A percentile compares a stretch with the other conserved stretches of the same genome.
Conservation (phyloP, 2,113 vertebrate genomes). For the Zosterops borbonicus region DNA sequence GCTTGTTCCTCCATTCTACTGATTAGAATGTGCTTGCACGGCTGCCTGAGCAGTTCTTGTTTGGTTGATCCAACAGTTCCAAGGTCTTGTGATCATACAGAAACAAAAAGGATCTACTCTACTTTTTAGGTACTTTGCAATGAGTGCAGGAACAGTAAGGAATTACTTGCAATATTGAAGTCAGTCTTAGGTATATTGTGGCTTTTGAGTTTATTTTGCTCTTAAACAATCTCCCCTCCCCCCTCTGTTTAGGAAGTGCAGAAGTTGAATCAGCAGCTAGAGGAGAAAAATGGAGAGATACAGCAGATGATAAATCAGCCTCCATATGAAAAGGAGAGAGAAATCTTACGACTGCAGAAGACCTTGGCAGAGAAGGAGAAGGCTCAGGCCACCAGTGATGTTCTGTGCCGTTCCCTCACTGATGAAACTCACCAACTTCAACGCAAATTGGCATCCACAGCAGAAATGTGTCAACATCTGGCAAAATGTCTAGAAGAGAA, state of each 20-base stretch:
- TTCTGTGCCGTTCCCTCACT: conserved; percentile 84
- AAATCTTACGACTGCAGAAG: conserved; percentile 76
- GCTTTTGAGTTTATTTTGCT: background rate
- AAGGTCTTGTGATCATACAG: background rate
- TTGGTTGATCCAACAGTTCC: background rate
- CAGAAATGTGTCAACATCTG: conserved; percentile 90
- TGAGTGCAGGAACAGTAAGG: background rate
- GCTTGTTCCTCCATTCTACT: background rate
- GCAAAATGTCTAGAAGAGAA: conserved; percentile 79
- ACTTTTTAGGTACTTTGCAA: background rate
- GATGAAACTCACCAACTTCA: conserved; percentile 86
- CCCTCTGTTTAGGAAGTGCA: conserved; percentile 80
- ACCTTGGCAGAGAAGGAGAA: conserved; percentile 78
- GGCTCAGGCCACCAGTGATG: conserved; percentile 77
- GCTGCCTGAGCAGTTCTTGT: background rate
- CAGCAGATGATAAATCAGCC: conserved; percentile 72
- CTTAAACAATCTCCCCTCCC: background rate
- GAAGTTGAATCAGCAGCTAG: conserved; percentile 73
- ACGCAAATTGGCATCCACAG: conserved; percentile 80
- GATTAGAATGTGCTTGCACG: background rate
- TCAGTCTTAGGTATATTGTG: background rate
- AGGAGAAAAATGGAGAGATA: conserved; percentile 80
- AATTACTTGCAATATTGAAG: background rate
- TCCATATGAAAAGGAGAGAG: conserved; percentile 77
- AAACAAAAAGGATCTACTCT: background rate